Evolutionary conservation across 2,888 invertebrate species (phyloP), one percentile per base, ranked within the genome.

Genomic region (Athripsodes cinereus): DNA sequence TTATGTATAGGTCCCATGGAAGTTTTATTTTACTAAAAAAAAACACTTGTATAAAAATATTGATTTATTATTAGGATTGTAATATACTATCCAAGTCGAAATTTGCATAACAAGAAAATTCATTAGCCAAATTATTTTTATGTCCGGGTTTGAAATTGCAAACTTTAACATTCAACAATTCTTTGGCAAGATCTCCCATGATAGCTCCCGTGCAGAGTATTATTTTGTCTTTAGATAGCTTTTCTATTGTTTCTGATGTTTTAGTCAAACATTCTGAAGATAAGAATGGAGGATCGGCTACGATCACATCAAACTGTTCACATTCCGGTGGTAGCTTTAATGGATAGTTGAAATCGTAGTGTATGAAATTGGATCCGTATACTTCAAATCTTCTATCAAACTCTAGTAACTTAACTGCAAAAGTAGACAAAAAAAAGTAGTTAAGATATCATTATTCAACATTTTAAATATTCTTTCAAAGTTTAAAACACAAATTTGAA

Each of bases 241-340:
- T 82, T 65, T 84, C 85, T 1, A 96, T 83, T 0, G 93, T 92
- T 58, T 84, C 74, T 0, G 91, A 82, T 0, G 88, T 88, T 76
- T 96, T 95, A 1, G 83, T 81, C 51, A 96, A 79, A 72, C 97
- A 97, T 70, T 96, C 96, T 65, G 92, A 88, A 0, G 95, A 90
- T 2, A 98, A 78, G 73, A 96, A 97, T 0, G 98, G 98, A 1
- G 98, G 97, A 75, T 98, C 97, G 0, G 90, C 92, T 55, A 98
- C 79, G 1, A 97, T 88, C 21, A 97, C 70, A 72, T 96, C 92
- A 71, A 87, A 96, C 49, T 75, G 70, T 20, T 75, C 74, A 13
- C 84, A 73, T 11, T 87, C 82, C 31, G 76, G 69, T 0, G 87
- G 84, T 13, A 92, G 68, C 51, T 83, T 80, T 11, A 88, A 78